A percentile compares a stretch with the other conserved stretches of the same genome.
These are phyloP conservation scores for Temnothorax rugatulus DNA, from an alignment of 2,888 invertebrate species.

Conservation along the genomic window DNA sequence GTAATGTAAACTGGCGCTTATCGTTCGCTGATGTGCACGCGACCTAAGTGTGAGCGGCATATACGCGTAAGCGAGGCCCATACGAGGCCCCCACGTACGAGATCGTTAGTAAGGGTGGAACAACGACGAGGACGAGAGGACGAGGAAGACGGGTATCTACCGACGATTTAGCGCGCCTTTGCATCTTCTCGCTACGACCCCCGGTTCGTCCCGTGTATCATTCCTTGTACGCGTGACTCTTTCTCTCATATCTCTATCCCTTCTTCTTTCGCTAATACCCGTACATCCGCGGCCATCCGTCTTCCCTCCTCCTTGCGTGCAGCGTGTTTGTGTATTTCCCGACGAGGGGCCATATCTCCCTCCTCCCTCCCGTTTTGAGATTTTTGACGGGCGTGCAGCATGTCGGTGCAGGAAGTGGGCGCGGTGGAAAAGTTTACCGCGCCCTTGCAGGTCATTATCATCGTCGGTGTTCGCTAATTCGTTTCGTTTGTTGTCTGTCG, in stretches of 20 bases:
- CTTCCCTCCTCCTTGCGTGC: conserved; percentile 55
- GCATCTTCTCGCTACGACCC: conserved; percentile 66
- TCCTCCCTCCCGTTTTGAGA: conserved; percentile 3
- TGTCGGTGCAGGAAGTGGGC: conserved; percentile 7
- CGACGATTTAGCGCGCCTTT: conserved; percentile 76
- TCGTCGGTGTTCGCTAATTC: conserved; percentile 38
- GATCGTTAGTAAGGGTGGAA: conserved; percentile 82
- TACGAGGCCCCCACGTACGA: conserved; percentile 74
- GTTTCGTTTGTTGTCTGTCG: conserved; percentile 43
- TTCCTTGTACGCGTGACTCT: conserved; percentile 67
- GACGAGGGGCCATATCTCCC: conserved; percentile 18
- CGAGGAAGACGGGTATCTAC: conserved; percentile 70
- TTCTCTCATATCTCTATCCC: conserved; percentile 59
- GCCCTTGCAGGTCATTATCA: conserved; percentile 13
- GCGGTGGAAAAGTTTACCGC: conserved; percentile 21
- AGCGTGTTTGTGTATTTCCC: conserved; percentile 49
- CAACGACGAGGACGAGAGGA: conserved; percentile 69
- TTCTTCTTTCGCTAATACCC: conserved; percentile 71
- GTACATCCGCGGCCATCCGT: conserved; percentile 71
- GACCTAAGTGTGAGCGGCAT: conserved; percentile 50
- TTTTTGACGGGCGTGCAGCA: conserved; percentile 22
- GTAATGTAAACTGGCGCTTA: background rate
- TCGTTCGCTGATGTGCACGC: conserved; percentile 59
- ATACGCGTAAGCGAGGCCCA: conserved; percentile 48
- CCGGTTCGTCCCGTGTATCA: conserved; percentile 50